Conservation (phyloP, 2,888 invertebrate species). For the Drosophila lacicola region DNA sequence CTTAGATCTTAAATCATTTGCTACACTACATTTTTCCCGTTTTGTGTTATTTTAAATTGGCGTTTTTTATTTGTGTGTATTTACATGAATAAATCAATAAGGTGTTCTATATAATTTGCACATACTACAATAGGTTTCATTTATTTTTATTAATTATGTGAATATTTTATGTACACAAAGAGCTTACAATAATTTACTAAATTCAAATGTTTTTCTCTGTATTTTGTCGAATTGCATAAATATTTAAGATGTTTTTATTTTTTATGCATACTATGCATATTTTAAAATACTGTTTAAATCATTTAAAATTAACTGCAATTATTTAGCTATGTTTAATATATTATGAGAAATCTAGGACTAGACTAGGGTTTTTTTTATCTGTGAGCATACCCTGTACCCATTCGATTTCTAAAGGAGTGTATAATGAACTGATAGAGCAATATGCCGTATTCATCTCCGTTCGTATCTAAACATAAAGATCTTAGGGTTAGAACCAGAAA, state of each 20-base stretch:
- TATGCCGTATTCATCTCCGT: too few species aligned
- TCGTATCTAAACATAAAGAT: too few species aligned
- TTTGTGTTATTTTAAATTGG: background rate
- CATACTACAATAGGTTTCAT: slow-evolving; percentile 9
- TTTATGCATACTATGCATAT: slow-evolving; percentile 23
- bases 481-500: too few species aligned
- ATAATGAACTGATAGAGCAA: too few species aligned
- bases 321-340: slow-evolving; percentile 1
- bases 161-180: slow-evolving; percentile 39
- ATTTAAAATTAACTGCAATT: slow-evolving; percentile 25
- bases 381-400: slow-evolving; percentile 17
- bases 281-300: slow-evolving; percentile 39
- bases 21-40: background rate
- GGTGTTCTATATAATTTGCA: slow-evolving; percentile 20
- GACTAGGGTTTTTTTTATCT: background rate
- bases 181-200: slow-evolving; percentile 24
- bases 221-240: slow-evolving; percentile 8
- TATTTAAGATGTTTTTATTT: background rate
- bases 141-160: slow-evolving; percentile 14
- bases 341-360: background rate
- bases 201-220: slow-evolving; percentile 5
- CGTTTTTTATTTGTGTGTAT: slow-evolving; percentile 29
- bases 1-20: background rate
- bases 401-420: background rate
- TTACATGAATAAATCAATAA: slow-evolving; percentile 40